Conservation (phyloP, 2,888 invertebrate species). For the Chironomus riparius region DNA sequence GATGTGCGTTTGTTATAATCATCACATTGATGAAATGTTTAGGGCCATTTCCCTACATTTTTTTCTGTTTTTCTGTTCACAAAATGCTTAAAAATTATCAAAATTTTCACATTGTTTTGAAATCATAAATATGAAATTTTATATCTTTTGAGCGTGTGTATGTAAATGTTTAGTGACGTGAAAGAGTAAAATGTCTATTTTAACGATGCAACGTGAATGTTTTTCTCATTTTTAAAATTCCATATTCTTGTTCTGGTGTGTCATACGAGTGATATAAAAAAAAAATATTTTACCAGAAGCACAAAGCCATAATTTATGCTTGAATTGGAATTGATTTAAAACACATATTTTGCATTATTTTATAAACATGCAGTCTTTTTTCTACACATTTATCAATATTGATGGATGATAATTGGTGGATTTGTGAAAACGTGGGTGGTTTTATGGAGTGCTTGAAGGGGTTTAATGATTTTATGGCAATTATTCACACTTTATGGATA, state of each 20-base stretch:
- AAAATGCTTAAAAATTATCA: neutral
- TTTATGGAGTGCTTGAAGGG: too few species aligned
- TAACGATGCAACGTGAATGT: slow-evolving; percentile 5
- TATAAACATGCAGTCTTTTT: too few species aligned
- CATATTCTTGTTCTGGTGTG: neutral
- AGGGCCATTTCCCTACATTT: slow-evolving; percentile 1
- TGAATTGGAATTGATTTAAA: too few species aligned
- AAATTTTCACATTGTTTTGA: slow-evolving; percentile 8
- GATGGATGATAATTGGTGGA: too few species aligned
- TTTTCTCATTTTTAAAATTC: neutral
- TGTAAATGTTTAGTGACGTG: neutral
- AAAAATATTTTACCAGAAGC: too few species aligned
- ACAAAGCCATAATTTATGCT: too few species aligned
- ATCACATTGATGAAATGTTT: neutral
- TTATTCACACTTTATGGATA: too few species aligned
- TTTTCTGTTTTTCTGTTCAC: neutral
- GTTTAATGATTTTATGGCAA: too few species aligned
- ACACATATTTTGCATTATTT: too few species aligned
- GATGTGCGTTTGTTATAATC: neutral
- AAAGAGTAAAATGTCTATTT: neutral
- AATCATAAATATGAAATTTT: slow-evolving; percentile 16
- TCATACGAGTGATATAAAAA: too few species aligned
- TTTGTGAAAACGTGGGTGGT: too few species aligned
- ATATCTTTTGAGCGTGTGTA: neutral
- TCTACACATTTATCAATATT: too few species aligned